Evolutionary conservation across 2,888 invertebrate genomes (phyloP), one percentile per base, ranked within the genome.

Genomic region (Podabrus alpinus): DNA sequence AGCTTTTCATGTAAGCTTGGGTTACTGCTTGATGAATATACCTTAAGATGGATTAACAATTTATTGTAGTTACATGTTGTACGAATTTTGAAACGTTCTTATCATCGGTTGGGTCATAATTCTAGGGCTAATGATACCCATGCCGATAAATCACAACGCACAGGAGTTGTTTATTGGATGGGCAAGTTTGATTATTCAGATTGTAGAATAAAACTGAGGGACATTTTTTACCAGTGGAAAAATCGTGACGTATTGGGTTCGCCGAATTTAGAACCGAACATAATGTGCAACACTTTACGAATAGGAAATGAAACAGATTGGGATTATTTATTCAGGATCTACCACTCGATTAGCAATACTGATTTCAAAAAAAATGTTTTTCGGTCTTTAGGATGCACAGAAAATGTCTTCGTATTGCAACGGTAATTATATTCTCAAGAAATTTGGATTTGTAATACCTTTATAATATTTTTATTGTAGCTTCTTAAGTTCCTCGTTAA

Each of bases 261-360:
- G 13, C 89, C 90, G 4, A 93, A 95, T 82, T 89, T 92, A 69
- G 92, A 93, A 69, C 86, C 89, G 21, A 90, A 91, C 71, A 92
- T 95, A 0, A 95, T 94, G 86, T 95, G 95, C 83, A 91, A 90
- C 17, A 94, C 90, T 1, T 88, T 96, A 13, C 90, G 91, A n/a
- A 84, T 89, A 16, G 94, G 94, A 0, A 88, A 86, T 0, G 81
- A 84, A 15, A 83, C 83, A 0, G 92, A 93, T 76, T 95, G 93
- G 89, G 82, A 91, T 2, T 90, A 87, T 80, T 86, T 94, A 17
- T 93, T 92, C 89, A 70, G 69, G 9, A 76, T 88, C 0, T 89
- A 91, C 25, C 62, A 15, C 3, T 60, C 59, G 16, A 61, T 59
- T 1, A 25, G 15, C 17, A 68, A 74, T 17, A 24, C 60, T 3